Base-by-base conservation (phyloP, 2,888 invertebrate genomes). In the Catocala sponsa region DNA sequence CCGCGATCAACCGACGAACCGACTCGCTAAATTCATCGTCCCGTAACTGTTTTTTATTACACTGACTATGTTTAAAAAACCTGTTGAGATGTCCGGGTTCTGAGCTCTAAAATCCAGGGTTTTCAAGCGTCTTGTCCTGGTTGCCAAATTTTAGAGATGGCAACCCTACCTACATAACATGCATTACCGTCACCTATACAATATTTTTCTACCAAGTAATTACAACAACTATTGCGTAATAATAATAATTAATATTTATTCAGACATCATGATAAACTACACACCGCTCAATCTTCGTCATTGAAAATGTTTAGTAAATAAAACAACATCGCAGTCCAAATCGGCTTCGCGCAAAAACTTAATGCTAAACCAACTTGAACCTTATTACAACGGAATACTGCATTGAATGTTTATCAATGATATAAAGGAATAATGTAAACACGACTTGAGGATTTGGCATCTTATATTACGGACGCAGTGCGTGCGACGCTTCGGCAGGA, bases 361-460 rank as follows among this genome's bases (percentile, higher is more conserved):
- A 50, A 10, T 66, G 57, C 56, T 48, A 51, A 60, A 60, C 65
- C 47, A 79, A 66, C 68, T 63, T 79, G 59, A 62, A 63, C 64
- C 70, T 70, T 78, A 51, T 65, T 47, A 55, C 60, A 55, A 10
- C 42, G 63, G 46, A 55, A 56, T 67, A 68, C 42, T 68, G 64
- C 51, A 62, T 60, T 59, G 38, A 53, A 55, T 66, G 48, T 70
- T 63, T 67, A 71, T 66, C 74, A 73, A 47, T 79, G 68, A 63
- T 70, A 51, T 55, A 54, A 55, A 51, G 50, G 50, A 60, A 55
- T 50, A 78, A 46, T 75, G 71, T 74, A 76, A 73, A 79, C 68
- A 60, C 33, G 33, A 59, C 52, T 62, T 50, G 70, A 56, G 63
- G 70, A 68, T 71, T 79, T 79, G 79, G 76, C 74, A 79, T 68